phyloP scores from a whole-genome alignment of 2,113 vertebrate genomes.

The Tautogolabrus adspersus region DNA sequence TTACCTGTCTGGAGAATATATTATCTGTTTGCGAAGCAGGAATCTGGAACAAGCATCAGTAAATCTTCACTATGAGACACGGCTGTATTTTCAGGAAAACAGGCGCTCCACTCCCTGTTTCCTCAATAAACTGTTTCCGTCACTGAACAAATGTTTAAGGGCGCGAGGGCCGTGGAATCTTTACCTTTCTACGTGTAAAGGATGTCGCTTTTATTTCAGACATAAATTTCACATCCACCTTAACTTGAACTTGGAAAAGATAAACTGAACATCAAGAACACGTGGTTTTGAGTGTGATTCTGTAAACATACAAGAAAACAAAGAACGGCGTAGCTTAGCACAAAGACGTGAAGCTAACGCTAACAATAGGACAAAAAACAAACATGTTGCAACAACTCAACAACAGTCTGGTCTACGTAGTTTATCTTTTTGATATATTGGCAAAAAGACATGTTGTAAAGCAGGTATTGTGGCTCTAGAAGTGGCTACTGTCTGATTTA shows the following conservation, averaged over 20 bases:
- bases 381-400: too few relatives aligned
- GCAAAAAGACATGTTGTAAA: too few relatives aligned
- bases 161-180: background rate
- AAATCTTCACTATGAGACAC: slow-evolving; percentile 28
- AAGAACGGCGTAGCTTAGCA: background rate
- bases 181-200: background rate
- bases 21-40: slow-evolving; percentile 17
- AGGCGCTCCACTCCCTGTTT: slow-evolving; percentile 32
- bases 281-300: background rate
- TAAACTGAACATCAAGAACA: background rate
- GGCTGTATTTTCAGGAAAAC: slow-evolving; percentile 19
- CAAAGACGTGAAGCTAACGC: too few relatives aligned
- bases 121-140: slow-evolving; percentile 50
- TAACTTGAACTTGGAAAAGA: slow-evolving; percentile 9
- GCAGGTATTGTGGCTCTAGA: too few relatives aligned
- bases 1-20: background rate
- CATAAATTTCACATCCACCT: slow-evolving; percentile 23
- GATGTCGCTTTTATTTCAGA: slow-evolving; percentile 11
- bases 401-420: too few relatives aligned
- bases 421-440: too few relatives aligned
- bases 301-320: background rate
- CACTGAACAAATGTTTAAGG: background rate
- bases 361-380: background rate
- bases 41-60: slow-evolving; percentile 48
- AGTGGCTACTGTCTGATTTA: too few relatives aligned